Base-by-base conservation (phyloP, 2,888 invertebrate genomes). In the Hofmannophila pseudospretella region DNA sequence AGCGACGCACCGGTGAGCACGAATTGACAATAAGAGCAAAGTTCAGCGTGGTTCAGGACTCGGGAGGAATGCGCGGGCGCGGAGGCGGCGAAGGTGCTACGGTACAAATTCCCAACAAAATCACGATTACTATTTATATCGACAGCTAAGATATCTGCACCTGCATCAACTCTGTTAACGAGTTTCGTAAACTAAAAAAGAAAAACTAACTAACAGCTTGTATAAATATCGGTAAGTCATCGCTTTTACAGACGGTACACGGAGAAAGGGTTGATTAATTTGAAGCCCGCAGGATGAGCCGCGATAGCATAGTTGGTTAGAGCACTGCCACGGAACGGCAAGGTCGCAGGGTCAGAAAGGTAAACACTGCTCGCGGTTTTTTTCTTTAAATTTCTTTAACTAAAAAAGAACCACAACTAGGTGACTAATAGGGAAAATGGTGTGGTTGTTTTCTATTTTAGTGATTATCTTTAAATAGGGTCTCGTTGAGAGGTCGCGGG, bases 21-120 rank as follows among this genome's bases (percentile, higher is more conserved):
- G 81, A 82, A 76, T 79, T 79, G 81, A 81, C 84, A 85, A 82
- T 84, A 81, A 85, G 85, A 82, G 77, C 82, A 86, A 84, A 85
- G 85, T 82, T 84, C 84, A 85, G 70, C 73, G 59, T 65, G 70
- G 84, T 78, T 81, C 79, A 80, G 84, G 81, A 81, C 80, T 76
- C 67, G 54, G 65, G 67, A 77, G 80, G 81, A 84, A 85, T 85
- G 82, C 69, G 58, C 64, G 74, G 75, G 70, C 65, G 72, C 67
- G 70, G 70, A 62, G 69, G 69, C 59, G 67, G 63, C 58, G 54
- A 58, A 73, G 73, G 76, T 70, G 71, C 73, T 68, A 64, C 65
- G 67, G 67, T 63, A 65, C 60, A 67, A 68, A 71, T 69, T 76
- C 67, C 63, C 65, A 60, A 65, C 69, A 71, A 75, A 73, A 79